Base-by-base conservation (phyloP, 2,888 invertebrate species). In the Strigamia maritima region DNA sequence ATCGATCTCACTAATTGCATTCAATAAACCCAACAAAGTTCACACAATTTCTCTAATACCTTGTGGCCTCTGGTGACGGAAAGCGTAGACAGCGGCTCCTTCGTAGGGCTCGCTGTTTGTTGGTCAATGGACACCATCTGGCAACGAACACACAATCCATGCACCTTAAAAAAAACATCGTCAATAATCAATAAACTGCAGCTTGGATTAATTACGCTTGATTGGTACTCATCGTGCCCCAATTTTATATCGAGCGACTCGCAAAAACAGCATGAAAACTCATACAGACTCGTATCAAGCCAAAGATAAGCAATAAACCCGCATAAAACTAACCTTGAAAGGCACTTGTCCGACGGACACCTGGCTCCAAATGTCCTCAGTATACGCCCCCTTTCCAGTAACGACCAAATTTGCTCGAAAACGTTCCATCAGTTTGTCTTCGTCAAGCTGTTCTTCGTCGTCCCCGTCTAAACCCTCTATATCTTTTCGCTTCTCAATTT, bases 61-160 rank as follows among this genome's bases (percentile, higher is more conserved):
- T 81, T 79, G 38, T 78, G 78, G n/a, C 81, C 82, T 76, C 81
- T 80, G 16, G 79, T 79, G 65, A 77, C 74, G 10, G 81, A 31
- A 19, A 84, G 80, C 12, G 83, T 82, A 12, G 81, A 40, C 40
- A 84, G 77, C 2, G 84, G 83, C 77, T 84, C 84, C n/a, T 76
- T 80, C n/a, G 93, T 92, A 84, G 92, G 93, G 82, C 90, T 88
- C 0, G 94, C 95, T 1, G 92, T 94, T 74, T 89, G 88, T 87
- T 96, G 97, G 86, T 98, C 92, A 81, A 97, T 92, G 85, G 97
- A 97, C 80, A 98, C 93, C 94, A 98, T 97, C 86, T 96, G 95
- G 85, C 98, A 98, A 79, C 98, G 90, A 0, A 91, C 92, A 84
- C 97, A 98, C 65, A 90, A 90, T 0, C 94, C 94, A 82, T 91